These are phyloP conservation scores for Petrolisthes manimaculis DNA, from an alignment of 2,888 invertebrate genomes.

Conservation along the genomic window DNA sequence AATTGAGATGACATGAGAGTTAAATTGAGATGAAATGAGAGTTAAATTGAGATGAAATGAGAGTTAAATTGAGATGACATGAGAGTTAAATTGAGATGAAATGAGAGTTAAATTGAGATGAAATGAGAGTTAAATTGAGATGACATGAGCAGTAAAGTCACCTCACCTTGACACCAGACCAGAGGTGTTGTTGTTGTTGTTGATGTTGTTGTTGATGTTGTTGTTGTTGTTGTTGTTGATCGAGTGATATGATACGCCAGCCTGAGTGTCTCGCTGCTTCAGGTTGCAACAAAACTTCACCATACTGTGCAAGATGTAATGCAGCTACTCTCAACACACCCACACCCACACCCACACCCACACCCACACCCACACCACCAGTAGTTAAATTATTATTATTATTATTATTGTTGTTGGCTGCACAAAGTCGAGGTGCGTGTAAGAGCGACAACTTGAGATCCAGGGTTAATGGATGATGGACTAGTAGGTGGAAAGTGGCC, in stretches of 20 bases:
- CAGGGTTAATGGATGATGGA: constrained; percentile 60
- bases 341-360: constrained; percentile 6
- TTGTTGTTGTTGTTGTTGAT: not conserved
- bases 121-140: too few relatives aligned
- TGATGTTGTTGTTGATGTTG: too few relatives aligned
- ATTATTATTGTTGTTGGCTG: constrained; percentile 49
- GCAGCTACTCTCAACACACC: constrained; percentile 50
- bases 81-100: too few relatives aligned
- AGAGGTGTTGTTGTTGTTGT: constrained; percentile 32
- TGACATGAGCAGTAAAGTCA: too few relatives aligned
- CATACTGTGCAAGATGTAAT: constrained; percentile 59
- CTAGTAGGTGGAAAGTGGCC: constrained; percentile 62
- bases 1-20: too few relatives aligned
- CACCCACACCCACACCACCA: not conserved
- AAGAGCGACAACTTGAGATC: constrained; percentile 62
- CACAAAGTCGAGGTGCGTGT: constrained; percentile 62
- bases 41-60: too few relatives aligned
- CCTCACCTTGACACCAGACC: constrained; percentile 59
- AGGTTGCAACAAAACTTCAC: constrained; percentile 53
- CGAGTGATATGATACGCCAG: constrained; percentile 50
- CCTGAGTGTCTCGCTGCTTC: constrained; percentile 49
- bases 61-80: too few relatives aligned
- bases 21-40: too few relatives aligned
- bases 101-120: too few relatives aligned
- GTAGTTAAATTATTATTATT: not conserved